phyloP scores from a whole-genome alignment of 2,113 vertebrate species.

The Microcebus lehilahytsara region DNA sequence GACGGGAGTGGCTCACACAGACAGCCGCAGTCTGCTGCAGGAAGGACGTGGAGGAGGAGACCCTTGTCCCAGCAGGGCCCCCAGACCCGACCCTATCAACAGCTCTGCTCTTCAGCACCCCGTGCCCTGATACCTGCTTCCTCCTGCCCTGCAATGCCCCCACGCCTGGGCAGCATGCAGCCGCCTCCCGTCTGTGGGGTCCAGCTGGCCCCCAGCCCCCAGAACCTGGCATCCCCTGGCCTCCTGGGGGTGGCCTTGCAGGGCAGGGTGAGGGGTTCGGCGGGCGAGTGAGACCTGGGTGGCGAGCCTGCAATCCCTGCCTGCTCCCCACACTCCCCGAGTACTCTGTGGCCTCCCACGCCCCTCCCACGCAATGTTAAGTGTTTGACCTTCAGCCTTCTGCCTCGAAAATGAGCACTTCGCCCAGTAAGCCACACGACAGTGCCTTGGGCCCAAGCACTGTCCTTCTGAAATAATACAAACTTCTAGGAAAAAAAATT shows the following conservation, averaged over 20 bases:
- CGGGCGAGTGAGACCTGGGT: neutral
- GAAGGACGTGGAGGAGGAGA: no score
- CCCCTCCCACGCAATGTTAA: neutral
- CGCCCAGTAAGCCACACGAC: neutral
- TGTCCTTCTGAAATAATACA: neutral
- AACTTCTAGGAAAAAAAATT: neutral
- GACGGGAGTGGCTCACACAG: neutral
- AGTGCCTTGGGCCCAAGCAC: neutral
- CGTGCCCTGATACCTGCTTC: neutral
- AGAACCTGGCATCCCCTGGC: neutral
- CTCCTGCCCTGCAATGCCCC: neutral
- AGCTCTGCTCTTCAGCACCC: neutral
- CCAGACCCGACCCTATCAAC: no score
- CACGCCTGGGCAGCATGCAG: neutral
- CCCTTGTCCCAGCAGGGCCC: neutral
- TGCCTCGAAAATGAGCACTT: slow-evolving; percentile 12
- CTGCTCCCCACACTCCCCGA: neutral
- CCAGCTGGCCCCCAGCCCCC: neutral
- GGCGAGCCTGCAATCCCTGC: neutral
- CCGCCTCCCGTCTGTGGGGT: neutral
- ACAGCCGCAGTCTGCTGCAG: rapidly evolving
- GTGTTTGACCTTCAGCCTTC: neutral
- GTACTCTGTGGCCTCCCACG: slow-evolving; percentile 1
- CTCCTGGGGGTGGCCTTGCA: neutral
- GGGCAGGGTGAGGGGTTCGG: neutral